Evolutionary conservation across 1,140 invertebrate species (phyloP).

Genomic region (Lepidotrigona ventralis): DNA sequence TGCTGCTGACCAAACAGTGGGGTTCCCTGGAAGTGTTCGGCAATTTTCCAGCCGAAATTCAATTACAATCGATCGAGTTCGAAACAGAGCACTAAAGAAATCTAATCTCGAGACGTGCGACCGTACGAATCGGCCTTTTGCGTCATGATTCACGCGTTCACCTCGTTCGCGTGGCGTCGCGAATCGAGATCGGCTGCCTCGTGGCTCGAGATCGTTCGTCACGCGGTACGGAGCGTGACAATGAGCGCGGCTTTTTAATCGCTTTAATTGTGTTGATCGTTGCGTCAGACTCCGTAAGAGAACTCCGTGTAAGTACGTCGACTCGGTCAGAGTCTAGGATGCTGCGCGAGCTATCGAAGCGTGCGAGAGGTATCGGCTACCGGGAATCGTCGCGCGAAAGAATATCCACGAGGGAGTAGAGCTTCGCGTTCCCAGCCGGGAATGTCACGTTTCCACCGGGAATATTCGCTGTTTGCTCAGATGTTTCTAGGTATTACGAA

Average conservation of each 20-base stretch:
- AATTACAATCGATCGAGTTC: background rate
- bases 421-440: slow-evolving; percentile 6
- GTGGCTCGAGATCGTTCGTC: background rate
- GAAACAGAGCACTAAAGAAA: no score
- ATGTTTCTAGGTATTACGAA: background rate
- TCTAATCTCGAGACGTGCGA: no score
- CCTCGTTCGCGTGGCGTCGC: no score
- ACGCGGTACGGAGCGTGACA: slow-evolving; percentile 34
- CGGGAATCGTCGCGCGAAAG: slow-evolving; percentile 20
- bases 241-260: background rate
- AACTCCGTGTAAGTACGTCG: background rate
- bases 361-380: background rate
- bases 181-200: background rate
- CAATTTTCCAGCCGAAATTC: background rate
- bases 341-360: background rate
- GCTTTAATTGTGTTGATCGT: slow-evolving; percentile 38
- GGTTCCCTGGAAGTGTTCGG: background rate
- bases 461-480: slow-evolving; percentile 1
- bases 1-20: background rate
- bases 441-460: slow-evolving; percentile 25
- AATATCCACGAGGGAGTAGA: slow-evolving; percentile 28
- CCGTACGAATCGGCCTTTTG: no score
- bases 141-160: no score
- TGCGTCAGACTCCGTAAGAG: slow-evolving; percentile 16
- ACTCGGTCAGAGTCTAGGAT: background rate